Conservation (phyloP, 2,888 invertebrate genomes). For the Blomia tropicalis region DNA sequence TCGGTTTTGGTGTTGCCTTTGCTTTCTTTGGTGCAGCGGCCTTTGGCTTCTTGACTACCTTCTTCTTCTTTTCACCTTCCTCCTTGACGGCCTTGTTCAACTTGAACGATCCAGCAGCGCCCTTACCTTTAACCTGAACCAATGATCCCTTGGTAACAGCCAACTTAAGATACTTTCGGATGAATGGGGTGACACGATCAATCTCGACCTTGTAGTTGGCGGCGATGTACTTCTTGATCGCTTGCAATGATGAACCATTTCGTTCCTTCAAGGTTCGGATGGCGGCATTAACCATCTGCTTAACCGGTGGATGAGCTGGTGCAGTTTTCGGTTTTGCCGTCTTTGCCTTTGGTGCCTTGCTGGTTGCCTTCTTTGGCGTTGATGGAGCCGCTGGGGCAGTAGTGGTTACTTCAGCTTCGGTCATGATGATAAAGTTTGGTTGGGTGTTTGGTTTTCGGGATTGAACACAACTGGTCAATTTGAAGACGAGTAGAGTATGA, state of each 20-base stretch:
- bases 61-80: constrained; percentile 17
- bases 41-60: constrained; percentile 20
- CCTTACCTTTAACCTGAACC: constrained; percentile 33
- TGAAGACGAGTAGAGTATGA: too few relatives aligned
- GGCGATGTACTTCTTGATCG: constrained; percentile 49
- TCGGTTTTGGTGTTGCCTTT: too few relatives aligned
- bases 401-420: not conserved
- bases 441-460: too few relatives aligned
- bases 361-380: not conserved
- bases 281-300: constrained; percentile 46
- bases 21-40: constrained; percentile 24
- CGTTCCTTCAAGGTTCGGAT: constrained; percentile 35
- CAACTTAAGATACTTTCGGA: constrained; percentile 45
- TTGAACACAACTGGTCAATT: too few relatives aligned
- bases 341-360: not conserved
- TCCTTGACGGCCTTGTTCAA: constrained; percentile 22
- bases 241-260: constrained; percentile 44
- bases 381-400: not conserved
- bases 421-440: too few relatives aligned
- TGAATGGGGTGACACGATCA: constrained; percentile 44
- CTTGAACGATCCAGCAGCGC: constrained; percentile 33
- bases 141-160: constrained; percentile 40
- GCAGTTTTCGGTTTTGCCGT: constrained; percentile 10
- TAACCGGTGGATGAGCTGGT: constrained; percentile 39
- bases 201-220: constrained; percentile 43